A percentile compares a stretch with the other conserved stretches of the same genome.
phyloP scores from a whole-genome alignment of 2,113 vertebrate genomes.

The Ophthalmolycus amberensis region DNA sequence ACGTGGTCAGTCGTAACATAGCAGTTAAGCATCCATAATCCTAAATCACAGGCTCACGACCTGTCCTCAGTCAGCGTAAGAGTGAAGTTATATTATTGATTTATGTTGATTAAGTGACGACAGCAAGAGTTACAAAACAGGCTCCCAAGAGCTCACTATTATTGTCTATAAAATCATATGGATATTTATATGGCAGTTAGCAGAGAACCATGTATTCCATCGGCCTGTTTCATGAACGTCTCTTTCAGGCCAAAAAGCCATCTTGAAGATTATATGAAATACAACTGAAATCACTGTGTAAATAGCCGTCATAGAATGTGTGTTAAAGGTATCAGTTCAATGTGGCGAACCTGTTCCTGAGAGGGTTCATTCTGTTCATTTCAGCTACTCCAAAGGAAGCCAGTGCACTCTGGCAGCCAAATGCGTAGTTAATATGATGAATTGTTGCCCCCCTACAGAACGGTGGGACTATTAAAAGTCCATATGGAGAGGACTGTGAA shows the following conservation, averaged over 20 bases:
- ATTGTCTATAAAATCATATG: constrained; percentile 26
- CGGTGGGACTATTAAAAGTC: constrained; percentile 68
- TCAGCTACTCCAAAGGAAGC: constrained; percentile 62
- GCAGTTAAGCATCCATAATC: background rate
- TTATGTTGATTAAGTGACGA: constrained; percentile 17
- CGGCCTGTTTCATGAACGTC: constrained; percentile 4
- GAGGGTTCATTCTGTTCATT: constrained; percentile 62
- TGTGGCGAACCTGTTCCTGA: constrained; percentile 48
- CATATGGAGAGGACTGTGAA: constrained; percentile 64
- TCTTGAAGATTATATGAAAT: constrained; percentile 29
- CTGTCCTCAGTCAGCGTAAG: background rate
- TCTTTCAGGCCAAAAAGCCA: constrained; percentile 32
- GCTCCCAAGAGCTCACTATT: constrained; percentile 4
- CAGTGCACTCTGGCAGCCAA: constrained; percentile 61
- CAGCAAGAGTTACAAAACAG: constrained; percentile 10
- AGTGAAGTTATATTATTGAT: constrained; percentile 17
- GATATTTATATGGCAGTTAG: constrained; percentile 19
- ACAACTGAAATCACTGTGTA: constrained; percentile 35
- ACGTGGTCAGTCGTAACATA: background rate
- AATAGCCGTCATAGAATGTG: constrained; percentile 40
- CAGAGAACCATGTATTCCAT: constrained; percentile 19
- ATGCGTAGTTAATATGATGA: constrained; percentile 73
- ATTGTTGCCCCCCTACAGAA: constrained; percentile 63
- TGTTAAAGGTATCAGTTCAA: constrained; percentile 69
- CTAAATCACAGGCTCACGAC: background rate